These are phyloP conservation scores for Laticauda colubrina DNA, from an alignment of 2,113 vertebrate species.

Conservation along the genomic window DNA sequence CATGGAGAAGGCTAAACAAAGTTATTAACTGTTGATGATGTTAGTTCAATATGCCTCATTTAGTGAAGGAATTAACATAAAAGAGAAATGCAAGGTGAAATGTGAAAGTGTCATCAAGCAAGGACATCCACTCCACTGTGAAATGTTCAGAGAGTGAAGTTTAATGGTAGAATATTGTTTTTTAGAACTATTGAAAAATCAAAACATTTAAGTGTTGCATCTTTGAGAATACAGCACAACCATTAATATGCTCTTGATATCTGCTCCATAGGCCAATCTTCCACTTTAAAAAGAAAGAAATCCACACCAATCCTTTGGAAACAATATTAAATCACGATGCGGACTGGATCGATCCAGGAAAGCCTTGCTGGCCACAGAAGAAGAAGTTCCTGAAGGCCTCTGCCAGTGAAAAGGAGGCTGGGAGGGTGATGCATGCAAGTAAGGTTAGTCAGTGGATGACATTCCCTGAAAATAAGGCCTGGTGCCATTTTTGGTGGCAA, in stretches of 20 bases:
- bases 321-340: not conserved
- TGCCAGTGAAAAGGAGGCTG: too few relatives aligned
- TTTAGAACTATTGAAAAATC: not conserved
- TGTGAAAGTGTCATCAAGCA: not conserved
- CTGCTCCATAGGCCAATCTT: not conserved
- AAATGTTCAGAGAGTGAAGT: not conserved
- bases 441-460: too few relatives aligned
- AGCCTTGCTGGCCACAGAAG: too few relatives aligned
- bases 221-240: not conserved
- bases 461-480: too few relatives aligned
- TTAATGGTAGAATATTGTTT: not conserved
- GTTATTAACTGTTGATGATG: not conserved
- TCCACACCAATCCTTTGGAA: not conserved
- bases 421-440: too few relatives aligned
- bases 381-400: too few relatives aligned
- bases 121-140: not conserved
- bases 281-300: not conserved
- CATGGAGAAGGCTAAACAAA: not conserved
- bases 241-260: not conserved
- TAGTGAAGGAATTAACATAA: slow-evolving; percentile 17
- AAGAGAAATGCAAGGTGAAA: slow-evolving; percentile 9
- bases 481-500: too few relatives aligned
- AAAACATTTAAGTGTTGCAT: not conserved
- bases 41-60: not conserved
- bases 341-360: too few relatives aligned